Evolutionary conservation across 1,140 invertebrate species (phyloP), one percentile per base, ranked within the genome.

Genomic region (Lamellibrachia luymesi): DNA sequence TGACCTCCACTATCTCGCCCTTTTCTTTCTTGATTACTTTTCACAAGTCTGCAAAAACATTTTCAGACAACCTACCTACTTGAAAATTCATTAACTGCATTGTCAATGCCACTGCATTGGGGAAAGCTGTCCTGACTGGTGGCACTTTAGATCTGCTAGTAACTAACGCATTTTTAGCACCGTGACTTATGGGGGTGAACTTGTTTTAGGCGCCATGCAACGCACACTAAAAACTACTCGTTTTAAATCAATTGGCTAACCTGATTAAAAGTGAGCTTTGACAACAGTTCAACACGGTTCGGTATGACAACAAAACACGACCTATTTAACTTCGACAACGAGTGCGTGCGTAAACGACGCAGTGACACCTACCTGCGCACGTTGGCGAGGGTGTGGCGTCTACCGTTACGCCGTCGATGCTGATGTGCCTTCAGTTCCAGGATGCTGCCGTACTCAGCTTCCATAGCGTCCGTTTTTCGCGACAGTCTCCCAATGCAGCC

Each of bases 361-460:
- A 38, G 38, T 38, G 64, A 22, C 64, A 6, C 64, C 17, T 80
- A 80, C 64, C 64, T 80, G 64, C 91, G 49, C 91, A 91, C 49
- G 22, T 91, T 91, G 10, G 91, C 91, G 91, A 91, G 91, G 13
- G 91, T 91, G 51, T 91, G 91, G 6, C 91, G 49, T 91, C 91
- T 50, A 2, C 91, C 91, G 17, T 50, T 50, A 13, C 49, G 91
- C 27, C 91, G 13, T 0, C 91, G 91, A 13, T 91, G 2, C 91
- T 91, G 91, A 8, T 50, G 51, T n/a, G 51, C 91, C 10, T 51
- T 50, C 91, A 91, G n/a, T 13, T 91, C 91, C 51, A 50, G 17
- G 7, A 91, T 50, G 49, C 49, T 91, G 10, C 91, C 91, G 27
- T 50, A 91, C 51, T 91, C 91, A 13, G 51, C 51, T n/a, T 91